Conservation (phyloP, 2,113 vertebrate species). For the Natator depressus region DNA sequence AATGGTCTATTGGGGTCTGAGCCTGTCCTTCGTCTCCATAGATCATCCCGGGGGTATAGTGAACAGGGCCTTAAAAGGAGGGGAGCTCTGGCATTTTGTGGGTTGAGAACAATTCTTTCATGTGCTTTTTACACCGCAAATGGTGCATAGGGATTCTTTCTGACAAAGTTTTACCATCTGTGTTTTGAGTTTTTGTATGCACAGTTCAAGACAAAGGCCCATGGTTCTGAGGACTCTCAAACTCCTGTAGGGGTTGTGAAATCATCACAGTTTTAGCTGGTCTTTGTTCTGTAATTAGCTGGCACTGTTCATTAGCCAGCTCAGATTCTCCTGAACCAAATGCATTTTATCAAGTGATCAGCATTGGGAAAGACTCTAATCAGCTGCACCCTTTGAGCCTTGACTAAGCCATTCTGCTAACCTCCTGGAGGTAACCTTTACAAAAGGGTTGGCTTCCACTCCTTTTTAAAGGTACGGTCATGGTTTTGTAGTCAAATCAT, state of each 20-base stretch:
- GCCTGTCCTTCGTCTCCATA: rapidly evolving
- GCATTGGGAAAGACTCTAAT: rapidly evolving
- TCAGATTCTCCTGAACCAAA: not conserved
- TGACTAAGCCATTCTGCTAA: not conserved
- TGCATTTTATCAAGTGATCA: rapidly evolving
- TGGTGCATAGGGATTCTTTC: not conserved
- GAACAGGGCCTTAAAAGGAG: rapidly evolving
- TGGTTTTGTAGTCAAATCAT: not conserved
- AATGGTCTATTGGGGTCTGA: rapidly evolving
- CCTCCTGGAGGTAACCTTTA: not conserved
- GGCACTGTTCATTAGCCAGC: not conserved
- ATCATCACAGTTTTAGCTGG: not conserved
- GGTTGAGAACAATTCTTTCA: not conserved
- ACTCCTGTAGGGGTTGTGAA: not conserved
- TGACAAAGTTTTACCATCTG: not conserved
- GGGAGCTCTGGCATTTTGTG: not conserved
- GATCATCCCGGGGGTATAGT: not conserved
- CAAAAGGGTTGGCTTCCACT: not conserved
- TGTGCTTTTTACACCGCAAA: not conserved
- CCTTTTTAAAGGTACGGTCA: not conserved
- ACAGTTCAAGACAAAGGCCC: not conserved
- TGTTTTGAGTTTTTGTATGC: rapidly evolving
- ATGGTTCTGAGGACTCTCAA: not conserved
- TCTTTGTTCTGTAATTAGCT: not conserved
- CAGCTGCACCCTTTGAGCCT: not conserved